Percentiles rank a stretch among this genome's conserved stretches.
These are phyloP conservation scores for Catocala nupta DNA, from an alignment of 2,888 invertebrate species.

Conservation along the genomic window DNA sequence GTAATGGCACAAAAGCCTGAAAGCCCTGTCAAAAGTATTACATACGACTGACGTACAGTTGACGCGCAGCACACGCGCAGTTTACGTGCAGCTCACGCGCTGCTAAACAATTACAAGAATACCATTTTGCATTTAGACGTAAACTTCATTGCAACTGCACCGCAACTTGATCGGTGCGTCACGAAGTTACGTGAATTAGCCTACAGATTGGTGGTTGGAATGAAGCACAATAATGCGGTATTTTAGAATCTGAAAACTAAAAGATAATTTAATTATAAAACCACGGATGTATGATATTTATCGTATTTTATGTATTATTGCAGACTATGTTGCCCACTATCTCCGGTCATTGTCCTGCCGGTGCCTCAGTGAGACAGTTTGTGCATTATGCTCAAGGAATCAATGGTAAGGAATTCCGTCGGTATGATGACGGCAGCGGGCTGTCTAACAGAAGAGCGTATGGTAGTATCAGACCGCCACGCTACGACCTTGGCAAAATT, in stretches of 20 bases:
- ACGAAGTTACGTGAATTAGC: no score
- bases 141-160: no score
- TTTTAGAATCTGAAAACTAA: neutral
- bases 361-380: constrained; percentile 90
- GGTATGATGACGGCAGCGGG: constrained; percentile 86
- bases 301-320: constrained; percentile 6
- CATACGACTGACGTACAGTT: no score
- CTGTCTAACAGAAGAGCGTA: constrained; percentile 85
- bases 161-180: no score
- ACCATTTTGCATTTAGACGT: no score
- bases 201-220: constrained; percentile 89
- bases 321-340: constrained; percentile 91
- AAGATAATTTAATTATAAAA: neutral
- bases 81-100: no score
- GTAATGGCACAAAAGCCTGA: no score
- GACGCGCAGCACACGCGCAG: no score
- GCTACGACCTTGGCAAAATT: constrained; percentile 86
- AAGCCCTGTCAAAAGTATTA: no score
- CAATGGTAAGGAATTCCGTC: constrained; percentile 81
- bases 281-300: no score
- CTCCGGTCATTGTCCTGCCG: constrained; percentile 90
- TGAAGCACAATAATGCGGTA: constrained; percentile 81
- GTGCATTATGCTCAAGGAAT: constrained; percentile 91
- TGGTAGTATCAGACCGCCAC: constrained; percentile 84
- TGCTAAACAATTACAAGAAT: no score